Conservation (phyloP, 2,113 vertebrate genomes). For the Speoplatyrhinus poulsoni region DNA sequence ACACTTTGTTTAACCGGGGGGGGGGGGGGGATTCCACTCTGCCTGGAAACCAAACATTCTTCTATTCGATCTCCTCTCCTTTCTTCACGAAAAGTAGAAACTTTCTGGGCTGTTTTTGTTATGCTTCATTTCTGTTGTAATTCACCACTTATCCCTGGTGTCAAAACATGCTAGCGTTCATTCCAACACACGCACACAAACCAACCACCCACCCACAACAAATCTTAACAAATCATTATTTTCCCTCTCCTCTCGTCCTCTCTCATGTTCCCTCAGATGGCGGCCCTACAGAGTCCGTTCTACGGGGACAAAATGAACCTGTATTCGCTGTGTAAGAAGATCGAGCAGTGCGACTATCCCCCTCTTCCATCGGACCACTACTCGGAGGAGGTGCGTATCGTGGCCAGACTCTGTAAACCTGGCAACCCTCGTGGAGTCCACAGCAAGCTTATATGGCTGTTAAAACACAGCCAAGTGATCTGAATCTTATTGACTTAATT, state of each 20-base stretch:
- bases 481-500: too few species aligned
- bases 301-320: conserved; percentile 99
- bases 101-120: conserved; percentile 20
- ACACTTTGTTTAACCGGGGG: too few species aligned
- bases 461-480: too few species aligned
- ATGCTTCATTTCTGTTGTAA: conserved; percentile 33
- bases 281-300: conserved; percentile 96
- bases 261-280: conserved; percentile 84
- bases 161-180: background rate
- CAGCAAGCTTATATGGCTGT: too few species aligned
- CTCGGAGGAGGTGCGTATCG: conserved; percentile 86
- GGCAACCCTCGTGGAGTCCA: background rate
- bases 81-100: conserved; percentile 1
- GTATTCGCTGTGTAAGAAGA: conserved; percentile 99
- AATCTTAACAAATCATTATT: background rate
- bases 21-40: too few species aligned
- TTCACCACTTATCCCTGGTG: background rate
- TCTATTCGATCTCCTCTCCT: too few species aligned
- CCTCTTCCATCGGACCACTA: conserved; percentile 99
- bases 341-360: conserved; percentile 98
- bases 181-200: background rate
- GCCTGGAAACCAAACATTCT: too few species aligned
- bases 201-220: background rate
- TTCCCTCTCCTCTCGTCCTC: conserved; percentile 1
- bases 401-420: conserved; percentile 7